These are phyloP conservation scores for Illadopsis cleaveri DNA, from an alignment of 2,113 vertebrate species.

Conservation along the genomic window DNA sequence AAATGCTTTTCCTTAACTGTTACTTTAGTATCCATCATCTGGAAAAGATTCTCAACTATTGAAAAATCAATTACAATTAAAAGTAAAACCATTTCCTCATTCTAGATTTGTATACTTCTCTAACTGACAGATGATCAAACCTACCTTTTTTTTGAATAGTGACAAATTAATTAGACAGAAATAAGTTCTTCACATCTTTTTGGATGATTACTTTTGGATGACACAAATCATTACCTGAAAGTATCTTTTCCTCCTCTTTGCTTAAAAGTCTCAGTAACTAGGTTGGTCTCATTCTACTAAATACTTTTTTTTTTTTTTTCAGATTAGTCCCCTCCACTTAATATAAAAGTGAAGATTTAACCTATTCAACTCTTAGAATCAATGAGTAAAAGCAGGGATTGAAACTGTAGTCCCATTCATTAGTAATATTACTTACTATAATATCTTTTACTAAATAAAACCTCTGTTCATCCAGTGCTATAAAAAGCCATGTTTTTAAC, in stretches of 20 bases:
- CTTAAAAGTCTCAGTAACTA: neutral
- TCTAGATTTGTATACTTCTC: neutral
- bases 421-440: neutral
- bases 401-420: neutral
- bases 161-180: neutral
- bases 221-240: neutral
- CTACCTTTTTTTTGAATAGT: neutral
- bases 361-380: neutral
- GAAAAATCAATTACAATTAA: constrained; percentile 7
- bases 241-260: neutral
- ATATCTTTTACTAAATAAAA: neutral
- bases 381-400: neutral
- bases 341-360: neutral
- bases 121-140: neutral
- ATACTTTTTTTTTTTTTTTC: neutral
- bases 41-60: neutral
- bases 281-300: neutral
- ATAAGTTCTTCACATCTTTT: neutral
- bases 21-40: neutral
- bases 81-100: neutral
- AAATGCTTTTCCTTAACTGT: neutral
- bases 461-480: neutral
- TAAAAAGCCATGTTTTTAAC: neutral
- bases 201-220: neutral
- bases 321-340: neutral